phyloP scores from a whole-genome alignment of 2,888 invertebrate species.

The Argyresthia albistria region DNA sequence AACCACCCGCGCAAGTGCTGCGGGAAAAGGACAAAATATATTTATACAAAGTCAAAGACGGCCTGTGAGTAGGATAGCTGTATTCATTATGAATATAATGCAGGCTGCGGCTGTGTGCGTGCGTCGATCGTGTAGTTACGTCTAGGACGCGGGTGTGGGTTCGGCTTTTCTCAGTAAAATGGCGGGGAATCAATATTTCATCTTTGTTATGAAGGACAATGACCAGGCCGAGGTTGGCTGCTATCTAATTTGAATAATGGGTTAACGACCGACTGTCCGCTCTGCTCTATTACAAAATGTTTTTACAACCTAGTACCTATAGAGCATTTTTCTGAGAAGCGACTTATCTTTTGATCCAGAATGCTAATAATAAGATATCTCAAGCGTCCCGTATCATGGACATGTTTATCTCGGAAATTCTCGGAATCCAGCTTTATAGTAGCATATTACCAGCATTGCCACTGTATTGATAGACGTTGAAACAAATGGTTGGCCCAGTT shows the following conservation, averaged over 20 bases:
- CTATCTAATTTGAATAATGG: not conserved
- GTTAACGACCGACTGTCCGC: too few species aligned
- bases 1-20: slow-evolving; percentile 45
- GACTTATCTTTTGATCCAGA: too few species aligned
- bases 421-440: too few species aligned
- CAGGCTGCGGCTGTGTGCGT: slow-evolving; percentile 62
- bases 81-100: slow-evolving; percentile 73
- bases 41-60: slow-evolving; percentile 72
- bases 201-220: slow-evolving; percentile 30
- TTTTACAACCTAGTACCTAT: too few species aligned
- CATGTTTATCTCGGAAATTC: too few species aligned
- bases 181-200: slow-evolving; percentile 65
- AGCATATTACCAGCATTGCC: too few species aligned
- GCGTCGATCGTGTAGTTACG: slow-evolving; percentile 34
- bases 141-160: slow-evolving; percentile 41
- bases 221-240: slow-evolving; percentile 1
- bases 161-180: slow-evolving; percentile 40
- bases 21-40: slow-evolving; percentile 61
- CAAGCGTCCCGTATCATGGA: too few species aligned
- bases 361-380: too few species aligned
- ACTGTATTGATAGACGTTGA: too few species aligned
- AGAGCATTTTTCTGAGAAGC: too few species aligned
- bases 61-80: slow-evolving; percentile 67
- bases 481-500: not conserved
- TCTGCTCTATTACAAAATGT: too few species aligned